Evolutionary conservation across 2,888 invertebrate genomes (phyloP).

Genomic region (Taphrorychus bicolor): DNA sequence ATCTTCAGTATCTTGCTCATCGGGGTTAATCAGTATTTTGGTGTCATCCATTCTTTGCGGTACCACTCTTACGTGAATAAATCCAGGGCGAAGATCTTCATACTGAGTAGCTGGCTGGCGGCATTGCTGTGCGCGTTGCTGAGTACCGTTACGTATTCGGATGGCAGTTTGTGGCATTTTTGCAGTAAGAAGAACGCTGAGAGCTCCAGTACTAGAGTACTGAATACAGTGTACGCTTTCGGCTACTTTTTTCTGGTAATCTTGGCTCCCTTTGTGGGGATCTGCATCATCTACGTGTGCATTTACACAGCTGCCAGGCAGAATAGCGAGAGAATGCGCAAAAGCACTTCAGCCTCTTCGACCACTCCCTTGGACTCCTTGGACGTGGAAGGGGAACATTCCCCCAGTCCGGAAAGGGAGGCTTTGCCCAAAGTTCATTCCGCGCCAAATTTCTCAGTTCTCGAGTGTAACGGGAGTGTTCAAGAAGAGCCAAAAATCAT

Average conservation of each 20-base stretch:
- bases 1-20: slow-evolving; percentile 70
- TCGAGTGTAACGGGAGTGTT: slow-evolving; percentile 41
- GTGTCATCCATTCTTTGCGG: slow-evolving; percentile 70
- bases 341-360: slow-evolving; percentile 61
- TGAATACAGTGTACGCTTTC: slow-evolving; percentile 61
- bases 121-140: slow-evolving; percentile 59
- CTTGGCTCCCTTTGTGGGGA: slow-evolving; percentile 65
- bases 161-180: slow-evolving; percentile 60
- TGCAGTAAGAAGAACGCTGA: slow-evolving; percentile 49
- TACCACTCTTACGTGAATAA: slow-evolving; percentile 67
- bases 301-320: slow-evolving; percentile 80
- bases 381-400: slow-evolving; percentile 57
- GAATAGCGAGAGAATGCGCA: slow-evolving; percentile 69
- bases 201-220: slow-evolving; percentile 47
- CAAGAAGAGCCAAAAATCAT: slow-evolving; percentile 46
- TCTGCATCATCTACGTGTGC: slow-evolving; percentile 76
- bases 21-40: slow-evolving; percentile 71
- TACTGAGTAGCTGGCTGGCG: slow-evolving; percentile 62
- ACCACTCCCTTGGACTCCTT: slow-evolving; percentile 61
- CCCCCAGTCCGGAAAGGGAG: slow-evolving; percentile 38
- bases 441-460: slow-evolving; percentile 53
- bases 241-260: slow-evolving; percentile 61
- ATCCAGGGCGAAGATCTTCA: slow-evolving; percentile 61
- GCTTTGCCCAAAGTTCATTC: slow-evolving; percentile 56
- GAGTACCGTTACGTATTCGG: slow-evolving; percentile 60